Base-by-base conservation (phyloP, 2,113 vertebrate genomes). In the Centropus unirufus region DNA sequence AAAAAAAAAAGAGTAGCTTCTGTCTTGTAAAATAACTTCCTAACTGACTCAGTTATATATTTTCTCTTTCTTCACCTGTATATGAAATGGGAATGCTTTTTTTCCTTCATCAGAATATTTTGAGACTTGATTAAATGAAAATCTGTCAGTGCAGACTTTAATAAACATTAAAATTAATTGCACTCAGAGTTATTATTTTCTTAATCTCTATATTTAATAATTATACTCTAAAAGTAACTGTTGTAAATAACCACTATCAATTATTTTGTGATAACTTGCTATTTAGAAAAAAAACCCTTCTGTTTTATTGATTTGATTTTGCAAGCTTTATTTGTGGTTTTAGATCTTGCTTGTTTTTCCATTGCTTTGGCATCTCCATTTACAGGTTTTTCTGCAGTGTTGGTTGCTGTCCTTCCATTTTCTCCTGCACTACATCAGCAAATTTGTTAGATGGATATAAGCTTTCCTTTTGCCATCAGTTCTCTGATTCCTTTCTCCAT, bases 121-220 rank as follows among this genome's bases (percentile, higher is more conserved):
- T 76, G 36, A 88, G 59, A 73, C 42, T 83, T 90, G 42, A 14
- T 90, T 90, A 96, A 92, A 86, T 92, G 72, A 55, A 90, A 94
- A 88, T 27, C n/a, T 83, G 62, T 80, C 42, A 26, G 29, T 20
- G 8, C 42, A 46, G 47, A 70, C 63, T 90, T 93, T 88, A 79
- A 74, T 74, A 93, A 85, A 69, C 17, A 73, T n/a, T 64, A 87
- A 66, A 59, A 86, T 83, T 26, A 68, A 82, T 94, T 89, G 49
- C 49, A 57, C 40, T 92, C 11, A 1, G 59, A 80, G 47, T 52
- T 77, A 49, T 74, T 81, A 0, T 76, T 94, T 92, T 83, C 59
- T 83, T 86, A 36, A 34, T 70, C 42, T 63, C 42, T 51, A 19
- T 47, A 70, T 83, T 78, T 89, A 82, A 54, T 78, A 1, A 0